A percentile compares a stretch with the other conserved stretches of the same genome.
Evolutionary conservation across 2,113 vertebrate species (phyloP).

Genomic region (Alethe diademata): DNA sequence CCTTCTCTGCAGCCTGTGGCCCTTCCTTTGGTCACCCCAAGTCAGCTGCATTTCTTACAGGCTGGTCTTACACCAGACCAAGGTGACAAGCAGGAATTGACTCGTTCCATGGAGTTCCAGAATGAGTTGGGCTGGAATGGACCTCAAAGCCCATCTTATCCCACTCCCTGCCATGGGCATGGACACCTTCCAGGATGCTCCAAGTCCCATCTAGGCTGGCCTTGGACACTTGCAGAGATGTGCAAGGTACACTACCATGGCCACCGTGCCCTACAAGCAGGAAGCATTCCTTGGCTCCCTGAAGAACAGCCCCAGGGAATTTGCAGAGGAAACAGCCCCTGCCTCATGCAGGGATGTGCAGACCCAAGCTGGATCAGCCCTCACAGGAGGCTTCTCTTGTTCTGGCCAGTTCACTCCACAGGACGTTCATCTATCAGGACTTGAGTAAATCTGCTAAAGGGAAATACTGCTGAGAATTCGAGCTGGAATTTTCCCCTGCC

Average conservation of each 20-base stretch:
- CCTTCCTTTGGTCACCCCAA: background rate
- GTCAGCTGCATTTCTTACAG: background rate
- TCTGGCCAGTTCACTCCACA: background rate
- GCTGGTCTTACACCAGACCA: rapidly evolving
- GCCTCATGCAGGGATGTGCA: rapidly evolving
- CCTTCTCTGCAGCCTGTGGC: background rate
- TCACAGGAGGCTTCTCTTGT: background rate
- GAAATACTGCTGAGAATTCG: background rate
- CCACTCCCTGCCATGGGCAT: background rate
- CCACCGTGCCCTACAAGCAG: background rate
- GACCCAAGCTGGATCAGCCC: background rate
- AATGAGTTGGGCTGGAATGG: background rate
- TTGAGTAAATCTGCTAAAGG: background rate
- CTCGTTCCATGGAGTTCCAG: background rate
- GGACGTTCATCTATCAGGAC: background rate
- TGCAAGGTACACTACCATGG: background rate
- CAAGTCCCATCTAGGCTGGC: background rate
- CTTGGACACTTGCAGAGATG: background rate
- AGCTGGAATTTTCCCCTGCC: background rate
- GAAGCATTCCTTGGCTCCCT: background rate
- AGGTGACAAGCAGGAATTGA: background rate
- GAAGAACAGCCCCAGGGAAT: background rate
- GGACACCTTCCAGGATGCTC: background rate
- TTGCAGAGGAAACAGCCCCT: background rate
- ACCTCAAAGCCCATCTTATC: background rate